Evolutionary conservation across 2,797 vertebrate species (phyloP), one percentile per base, ranked within the genome.

Genomic region (Antrozous pallidus): DNA sequence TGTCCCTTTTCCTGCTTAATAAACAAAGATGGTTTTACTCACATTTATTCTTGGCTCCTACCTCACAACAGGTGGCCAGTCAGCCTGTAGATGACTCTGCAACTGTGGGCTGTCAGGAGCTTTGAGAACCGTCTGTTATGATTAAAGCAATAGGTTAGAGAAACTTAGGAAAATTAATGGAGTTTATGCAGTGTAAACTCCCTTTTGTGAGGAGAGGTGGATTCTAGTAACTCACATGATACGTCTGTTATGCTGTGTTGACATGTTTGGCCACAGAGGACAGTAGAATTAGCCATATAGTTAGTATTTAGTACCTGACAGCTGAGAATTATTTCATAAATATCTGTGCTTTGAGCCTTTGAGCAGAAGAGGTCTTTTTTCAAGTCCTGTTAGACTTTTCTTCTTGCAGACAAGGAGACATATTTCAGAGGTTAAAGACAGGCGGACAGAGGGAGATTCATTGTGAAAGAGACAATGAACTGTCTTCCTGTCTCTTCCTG

Each of bases 11-110:
- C 47, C 82, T 87, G 94, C 82, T 84, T 96, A 74, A 81, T 94
- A 94, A 97, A 87, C 90, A 95, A 94, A 93, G 92, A 90, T 86
- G 90, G 89, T 96, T 96, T 96, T 92, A 36, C 26, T 95, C 91
- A 84, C 58, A 81, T 95, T 97, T 96, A 45, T 95, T 96, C 93
- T 95, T 96, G 96, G 97, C 95, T 88, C 47, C 24, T 84, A 91
- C 88, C 85, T 95, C 80, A 38, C 94, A 95, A 80, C 96, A 97
- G 96, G 97, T 96, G 94, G 96, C 88, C 81, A 54, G 70, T 92
- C 84, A 90, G 87, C 51, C 95, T 90, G 78, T n/a, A 33, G 77
- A 88, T 0, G 11, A 67, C 56, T 91, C 31, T 91, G 90, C 42
- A 84, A 93, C 93, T 94, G 56, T 87, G 79, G 86, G 69, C 88